Conservation (phyloP, 2,888 invertebrate genomes). For the Drosophila rubida region DNA sequence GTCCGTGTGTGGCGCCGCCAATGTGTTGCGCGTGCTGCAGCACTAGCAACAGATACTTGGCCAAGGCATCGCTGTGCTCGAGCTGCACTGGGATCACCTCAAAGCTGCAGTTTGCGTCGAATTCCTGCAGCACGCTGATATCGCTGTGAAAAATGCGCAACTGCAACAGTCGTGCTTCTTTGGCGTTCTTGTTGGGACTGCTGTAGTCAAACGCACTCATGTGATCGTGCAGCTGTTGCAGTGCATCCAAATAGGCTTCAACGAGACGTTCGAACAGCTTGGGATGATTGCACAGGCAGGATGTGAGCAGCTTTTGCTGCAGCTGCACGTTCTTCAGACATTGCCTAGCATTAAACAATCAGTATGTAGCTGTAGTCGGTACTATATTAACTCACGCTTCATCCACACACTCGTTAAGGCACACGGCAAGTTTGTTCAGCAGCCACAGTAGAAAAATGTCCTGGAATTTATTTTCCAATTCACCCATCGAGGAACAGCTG, state of each 20-base stretch:
- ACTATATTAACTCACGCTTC: constrained; percentile 42
- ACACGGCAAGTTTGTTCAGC: constrained; percentile 74
- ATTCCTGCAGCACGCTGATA: constrained; percentile 60
- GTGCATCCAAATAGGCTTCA: constrained; percentile 67
- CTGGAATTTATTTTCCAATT: constrained; percentile 69
- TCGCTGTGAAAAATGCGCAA: constrained; percentile 62
- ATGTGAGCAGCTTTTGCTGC: constrained; percentile 80
- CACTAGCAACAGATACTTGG: constrained; percentile 68
- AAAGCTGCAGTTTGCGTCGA: constrained; percentile 66
- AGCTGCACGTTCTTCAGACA: constrained; percentile 73
- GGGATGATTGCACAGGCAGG: constrained; percentile 80
- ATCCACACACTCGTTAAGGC: constrained; percentile 52
- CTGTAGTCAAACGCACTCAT: constrained; percentile 45
- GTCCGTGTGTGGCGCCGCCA: constrained; percentile 68
- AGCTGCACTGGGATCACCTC: constrained; percentile 58
- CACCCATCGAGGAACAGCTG: constrained; percentile 63
- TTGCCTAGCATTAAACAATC: constrained; percentile 51
- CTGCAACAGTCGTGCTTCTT: constrained; percentile 1
- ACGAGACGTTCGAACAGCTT: constrained; percentile 73
- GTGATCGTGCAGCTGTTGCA: constrained; percentile 61
- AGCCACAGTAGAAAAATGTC: constrained; percentile 78
- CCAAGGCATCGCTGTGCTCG: constrained; percentile 57
- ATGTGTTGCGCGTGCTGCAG: constrained; percentile 68
- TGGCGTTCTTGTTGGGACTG: constrained; percentile 11
- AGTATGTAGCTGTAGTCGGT: not conserved